Base-by-base conservation (phyloP, 2,888 invertebrate genomes). In the Congeria kusceri region DNA sequence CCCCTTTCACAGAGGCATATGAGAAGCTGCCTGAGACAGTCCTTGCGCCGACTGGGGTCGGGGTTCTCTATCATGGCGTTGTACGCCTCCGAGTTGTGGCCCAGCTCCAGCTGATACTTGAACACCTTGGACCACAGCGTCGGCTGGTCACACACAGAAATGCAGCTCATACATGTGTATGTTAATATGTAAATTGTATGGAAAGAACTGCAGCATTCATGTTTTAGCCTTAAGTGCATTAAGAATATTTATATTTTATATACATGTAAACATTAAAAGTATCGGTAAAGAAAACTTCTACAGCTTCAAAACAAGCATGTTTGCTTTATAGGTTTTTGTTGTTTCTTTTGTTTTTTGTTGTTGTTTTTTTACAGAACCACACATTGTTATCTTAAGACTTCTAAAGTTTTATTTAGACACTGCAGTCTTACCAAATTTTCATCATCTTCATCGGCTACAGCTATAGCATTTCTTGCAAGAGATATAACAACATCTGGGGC, bases 91-190 rank as follows among this genome's bases (percentile, higher is more conserved):
- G 95, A 95, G 88, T 96, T 96, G 91, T 96, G 96, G 3, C 95
- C 96, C 65, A 97, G 92, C 68, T 95, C 95, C 68, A 97, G 93
- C 90, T 97, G 96, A 91, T 96, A 96, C 80, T 96, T 95, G 90
- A 97, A 97, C 64, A 96, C 95, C 73, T 96, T 96, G 0, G 96
- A 96, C 93, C 96, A 96, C 64, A 97, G 94, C 61, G 96, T 96
- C 0, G 96, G 95, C 94, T 95, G 87, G 1, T 90, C 84, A 39
- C 25, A 47, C 32, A 59, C 23, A 20, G 20, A 53, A 9, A 23
- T 13, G 18, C 46, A 13, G 46, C 46, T 13, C 46, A 18, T 9
- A 13, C 46, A 44, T 13, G 18, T 18, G 18, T 13, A 20, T 23
- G 3, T 5, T 23, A 9, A 53, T 23, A 25, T 2, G 53, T 20